These are phyloP conservation scores for Chinchilla lanigera DNA, from an alignment of 2,113 vertebrate genomes.

Conservation along the genomic window DNA sequence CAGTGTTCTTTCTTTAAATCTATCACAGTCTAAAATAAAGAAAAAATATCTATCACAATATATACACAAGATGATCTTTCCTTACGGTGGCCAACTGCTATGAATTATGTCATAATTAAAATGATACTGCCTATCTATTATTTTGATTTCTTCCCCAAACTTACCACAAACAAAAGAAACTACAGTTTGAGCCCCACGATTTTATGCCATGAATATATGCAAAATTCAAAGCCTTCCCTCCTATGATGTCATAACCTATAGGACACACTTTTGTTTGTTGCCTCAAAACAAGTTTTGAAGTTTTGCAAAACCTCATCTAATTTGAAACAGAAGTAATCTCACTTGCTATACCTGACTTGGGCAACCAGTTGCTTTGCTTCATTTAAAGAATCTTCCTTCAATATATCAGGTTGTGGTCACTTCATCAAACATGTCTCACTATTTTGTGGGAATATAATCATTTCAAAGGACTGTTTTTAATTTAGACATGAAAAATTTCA, in stretches of 20 bases:
- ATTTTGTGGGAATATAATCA: conserved; percentile 7
- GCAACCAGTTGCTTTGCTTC: background rate
- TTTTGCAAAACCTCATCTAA: background rate
- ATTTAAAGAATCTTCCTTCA: conserved; percentile 44
- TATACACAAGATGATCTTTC: background rate
- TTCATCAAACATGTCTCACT: conserved; percentile 42
- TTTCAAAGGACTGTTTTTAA: conserved; percentile 55
- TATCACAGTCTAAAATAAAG: background rate
- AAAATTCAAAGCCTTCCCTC: background rate
- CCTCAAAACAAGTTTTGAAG: background rate
- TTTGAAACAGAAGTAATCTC: conserved; percentile 44
- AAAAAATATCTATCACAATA: background rate
- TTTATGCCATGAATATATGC: background rate
- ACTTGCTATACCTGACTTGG: conserved; percentile 50
- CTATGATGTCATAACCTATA: background rate
- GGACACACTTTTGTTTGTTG: background rate
- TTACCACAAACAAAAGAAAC: background rate
- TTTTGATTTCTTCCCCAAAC: conserved; percentile 2
- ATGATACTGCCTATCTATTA: background rate
- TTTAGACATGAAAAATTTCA: background rate
- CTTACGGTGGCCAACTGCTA: background rate
- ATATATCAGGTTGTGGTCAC: background rate
- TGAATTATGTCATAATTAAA: background rate
- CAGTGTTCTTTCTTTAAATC: background rate
- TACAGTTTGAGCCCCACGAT: background rate